Conservation (phyloP, 2,113 vertebrate species). For the Tachycineta bicolor region DNA sequence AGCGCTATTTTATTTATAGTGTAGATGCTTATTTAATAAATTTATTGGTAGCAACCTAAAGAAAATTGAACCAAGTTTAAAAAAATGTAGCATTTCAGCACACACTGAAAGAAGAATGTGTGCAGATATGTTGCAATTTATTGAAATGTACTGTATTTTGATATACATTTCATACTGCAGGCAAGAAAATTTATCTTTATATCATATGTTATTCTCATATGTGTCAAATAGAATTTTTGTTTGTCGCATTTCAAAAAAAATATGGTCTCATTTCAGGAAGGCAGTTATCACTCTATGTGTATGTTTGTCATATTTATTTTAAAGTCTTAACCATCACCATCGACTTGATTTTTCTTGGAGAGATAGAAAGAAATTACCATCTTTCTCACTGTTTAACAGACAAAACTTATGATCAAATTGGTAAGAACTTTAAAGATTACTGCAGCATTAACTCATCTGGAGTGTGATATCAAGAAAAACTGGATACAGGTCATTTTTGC, state of each 20-base stretch:
- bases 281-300: background rate
- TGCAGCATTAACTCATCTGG: background rate
- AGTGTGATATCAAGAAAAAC: fast-evolving
- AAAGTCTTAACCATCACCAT: background rate
- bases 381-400: background rate
- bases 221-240: background rate
- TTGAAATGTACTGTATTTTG: background rate
- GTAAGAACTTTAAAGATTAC: background rate
- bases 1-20: background rate
- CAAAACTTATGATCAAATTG: background rate
- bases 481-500: background rate
- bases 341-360: background rate
- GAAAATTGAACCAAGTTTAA: slow-evolving; percentile 7
- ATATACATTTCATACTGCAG: background rate
- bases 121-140: background rate
- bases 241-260: slow-evolving; percentile 1
- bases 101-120: background rate
- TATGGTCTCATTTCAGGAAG: background rate
- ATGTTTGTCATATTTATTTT: background rate
- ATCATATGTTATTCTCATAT: background rate
- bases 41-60: background rate
- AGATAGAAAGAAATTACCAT: background rate
- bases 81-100: background rate
- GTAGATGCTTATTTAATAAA: background rate
- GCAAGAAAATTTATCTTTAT: slow-evolving; percentile 27